phyloP scores from a whole-genome alignment of 1,140 invertebrate genomes.

The Adoxophyes honmai region DNA sequence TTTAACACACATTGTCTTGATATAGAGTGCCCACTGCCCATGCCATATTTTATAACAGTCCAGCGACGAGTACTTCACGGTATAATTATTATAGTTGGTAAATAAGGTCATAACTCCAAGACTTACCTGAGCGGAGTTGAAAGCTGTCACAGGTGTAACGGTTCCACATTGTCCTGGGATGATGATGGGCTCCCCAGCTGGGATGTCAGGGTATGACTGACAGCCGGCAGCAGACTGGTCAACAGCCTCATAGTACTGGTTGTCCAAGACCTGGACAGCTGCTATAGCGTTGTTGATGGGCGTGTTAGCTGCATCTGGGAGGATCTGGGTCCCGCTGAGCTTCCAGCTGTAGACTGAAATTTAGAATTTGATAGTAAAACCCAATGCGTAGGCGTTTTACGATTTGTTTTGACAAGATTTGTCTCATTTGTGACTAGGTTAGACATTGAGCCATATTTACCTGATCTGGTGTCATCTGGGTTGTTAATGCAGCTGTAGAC shows the following conservation, averaged over 20 bases:
- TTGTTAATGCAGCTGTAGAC: constrained; percentile 24
- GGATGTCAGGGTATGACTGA: constrained; percentile 12
- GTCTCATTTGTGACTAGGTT: not conserved
- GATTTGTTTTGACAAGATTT: no score
- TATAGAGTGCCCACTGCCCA: no score
- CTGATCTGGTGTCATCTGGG: constrained; percentile 18
- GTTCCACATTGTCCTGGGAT: not conserved
- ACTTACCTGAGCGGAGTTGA: not conserved
- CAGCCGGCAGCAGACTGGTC: constrained; percentile 8
- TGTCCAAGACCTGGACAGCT: not conserved
- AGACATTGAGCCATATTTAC: not conserved
- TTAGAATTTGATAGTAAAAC: no score
- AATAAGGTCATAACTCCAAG: no score
- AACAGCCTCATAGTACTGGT: constrained; percentile 2
- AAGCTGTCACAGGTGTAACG: not conserved
- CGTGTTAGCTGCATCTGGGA: not conserved
- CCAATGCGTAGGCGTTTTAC: no score
- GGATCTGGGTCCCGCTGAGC: not conserved
- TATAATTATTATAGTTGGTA: no score
- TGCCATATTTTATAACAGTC: no score
- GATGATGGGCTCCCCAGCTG: not conserved
- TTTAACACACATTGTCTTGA: no score
- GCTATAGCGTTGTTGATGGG: not conserved
- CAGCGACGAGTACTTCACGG: no score
- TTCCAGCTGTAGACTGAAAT: constrained; percentile 11